phyloP scores from a whole-genome alignment of 1,140 invertebrate species.

The Calephelis nemesis region DNA sequence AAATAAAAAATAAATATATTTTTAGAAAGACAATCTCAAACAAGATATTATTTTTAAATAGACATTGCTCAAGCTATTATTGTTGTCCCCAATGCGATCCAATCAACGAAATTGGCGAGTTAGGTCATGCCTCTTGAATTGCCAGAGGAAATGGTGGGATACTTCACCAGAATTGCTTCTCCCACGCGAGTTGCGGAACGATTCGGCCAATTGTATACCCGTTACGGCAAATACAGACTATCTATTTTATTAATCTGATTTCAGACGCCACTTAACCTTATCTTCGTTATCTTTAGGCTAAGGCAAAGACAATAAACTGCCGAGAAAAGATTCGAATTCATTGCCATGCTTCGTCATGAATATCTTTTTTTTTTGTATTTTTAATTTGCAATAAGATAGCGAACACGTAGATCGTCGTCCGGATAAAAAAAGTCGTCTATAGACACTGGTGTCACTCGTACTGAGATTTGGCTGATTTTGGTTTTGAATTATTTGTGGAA shows the following conservation, averaged over 20 bases:
- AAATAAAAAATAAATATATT: background rate
- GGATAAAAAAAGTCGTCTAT: too few species aligned
- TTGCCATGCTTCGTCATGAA: too few species aligned
- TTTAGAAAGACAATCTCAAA: background rate
- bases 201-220: slow-evolving; percentile 42
- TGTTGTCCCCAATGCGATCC: slow-evolving; percentile 21
- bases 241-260: slow-evolving; percentile 3
- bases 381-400: too few species aligned
- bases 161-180: background rate
- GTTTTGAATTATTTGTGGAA: too few species aligned
- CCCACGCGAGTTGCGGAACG: slow-evolving; percentile 42
- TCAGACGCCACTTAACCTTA: background rate
- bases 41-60: background rate
- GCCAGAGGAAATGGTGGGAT: slow-evolving; percentile 35
- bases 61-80: slow-evolving; percentile 27
- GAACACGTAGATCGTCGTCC: too few species aligned
- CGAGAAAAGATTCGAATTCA: too few species aligned
- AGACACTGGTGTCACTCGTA: too few species aligned
- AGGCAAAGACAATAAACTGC: too few species aligned
- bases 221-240: background rate
- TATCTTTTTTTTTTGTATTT: too few species aligned
- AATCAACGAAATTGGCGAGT: slow-evolving; percentile 45
- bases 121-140: slow-evolving; percentile 47
- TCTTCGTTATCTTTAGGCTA: too few species aligned
- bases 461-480: too few species aligned